Evolutionary conservation across 2,888 invertebrate genomes (phyloP), one percentile per base, ranked within the genome.

Genomic region (Ormyrus rosae): DNA sequence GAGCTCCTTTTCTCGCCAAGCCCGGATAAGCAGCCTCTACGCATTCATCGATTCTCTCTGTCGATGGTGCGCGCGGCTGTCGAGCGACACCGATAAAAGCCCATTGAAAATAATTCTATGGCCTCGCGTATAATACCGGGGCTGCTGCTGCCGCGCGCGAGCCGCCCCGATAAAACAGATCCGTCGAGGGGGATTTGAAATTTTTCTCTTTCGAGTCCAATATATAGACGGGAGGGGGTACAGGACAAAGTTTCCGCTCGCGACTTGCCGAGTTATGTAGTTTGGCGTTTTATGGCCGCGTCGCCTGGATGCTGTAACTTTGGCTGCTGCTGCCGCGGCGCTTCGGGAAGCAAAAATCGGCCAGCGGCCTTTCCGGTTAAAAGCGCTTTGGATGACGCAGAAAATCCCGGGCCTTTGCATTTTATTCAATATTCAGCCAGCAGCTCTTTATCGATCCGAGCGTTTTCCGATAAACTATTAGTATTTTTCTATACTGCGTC

Each of bases 401-500:
- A 50, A 60, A 70, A 70, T 58, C 71, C 71, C 60, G 11, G 13
- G 13, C 46, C 13, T 63, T 73, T 64, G 64, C 73, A 56, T 64
- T 73, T 65, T 48, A 73, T 64, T 73, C 64, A 64, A 53, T 13
- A 60, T 58, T 48, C 70, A 45, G 60, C 60, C 60, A 68, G 45
- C 55, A 48, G 45, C 68, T 68, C 71, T 61, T 71, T 61, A 71
- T 71, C 61, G 60, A 71, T 61, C 61, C 61, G 34, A 53, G 34
- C 68, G 34, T 55, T 68, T 68, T 68, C 56, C 72, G 63, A 72
- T 72, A 72, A 72, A 63, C 63, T 72, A 63, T 72, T 53, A 48
- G 48, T 61, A 53, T 63, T 46, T 72, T 53, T 63, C 10, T 72
- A 48, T 67, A n/a, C n/a, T 19, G 19, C 19, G 19, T 19, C 19